Evolutionary conservation across 2,113 vertebrate genomes (phyloP).

Genomic region (Ptyas mucosa): DNA sequence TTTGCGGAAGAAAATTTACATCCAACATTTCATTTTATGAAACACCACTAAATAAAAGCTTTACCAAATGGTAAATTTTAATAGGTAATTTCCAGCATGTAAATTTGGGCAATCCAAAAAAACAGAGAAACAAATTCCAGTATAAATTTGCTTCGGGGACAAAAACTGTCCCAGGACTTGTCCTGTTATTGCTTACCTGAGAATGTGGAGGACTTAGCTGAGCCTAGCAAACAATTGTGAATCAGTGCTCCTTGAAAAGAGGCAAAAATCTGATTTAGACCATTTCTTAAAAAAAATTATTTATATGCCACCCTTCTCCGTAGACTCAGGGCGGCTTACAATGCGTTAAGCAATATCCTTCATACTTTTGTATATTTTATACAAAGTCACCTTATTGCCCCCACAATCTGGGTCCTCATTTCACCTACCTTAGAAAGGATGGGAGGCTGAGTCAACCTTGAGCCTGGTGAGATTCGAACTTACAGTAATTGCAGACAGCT

Average conservation of each 20-base stretch:
- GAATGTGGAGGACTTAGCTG: neutral
- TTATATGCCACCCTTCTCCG: too few relatives aligned
- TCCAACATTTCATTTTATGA: neutral
- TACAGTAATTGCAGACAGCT: too few relatives aligned
- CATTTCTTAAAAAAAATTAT: too few relatives aligned
- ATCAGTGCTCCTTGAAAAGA: neutral
- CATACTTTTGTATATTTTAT: too few relatives aligned
- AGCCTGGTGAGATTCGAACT: too few relatives aligned
- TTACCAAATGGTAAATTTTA: neutral
- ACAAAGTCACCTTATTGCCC: too few relatives aligned
- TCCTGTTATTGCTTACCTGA: neutral
- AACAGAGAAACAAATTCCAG: neutral
- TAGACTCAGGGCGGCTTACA: too few relatives aligned
- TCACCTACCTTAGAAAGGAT: too few relatives aligned
- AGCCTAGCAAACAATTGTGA: neutral
- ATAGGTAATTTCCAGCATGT: neutral
- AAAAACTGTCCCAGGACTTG: neutral
- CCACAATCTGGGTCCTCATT: too few relatives aligned
- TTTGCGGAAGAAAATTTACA: neutral
- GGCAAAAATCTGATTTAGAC: neutral
- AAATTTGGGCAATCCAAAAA: neutral
- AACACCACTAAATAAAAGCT: neutral
- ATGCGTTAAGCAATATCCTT: too few relatives aligned
- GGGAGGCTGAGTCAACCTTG: too few relatives aligned
- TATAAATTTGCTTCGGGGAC: neutral